Evolutionary conservation across 2,888 invertebrate genomes (phyloP).

Genomic region (Eupithecia subfuscata): DNA sequence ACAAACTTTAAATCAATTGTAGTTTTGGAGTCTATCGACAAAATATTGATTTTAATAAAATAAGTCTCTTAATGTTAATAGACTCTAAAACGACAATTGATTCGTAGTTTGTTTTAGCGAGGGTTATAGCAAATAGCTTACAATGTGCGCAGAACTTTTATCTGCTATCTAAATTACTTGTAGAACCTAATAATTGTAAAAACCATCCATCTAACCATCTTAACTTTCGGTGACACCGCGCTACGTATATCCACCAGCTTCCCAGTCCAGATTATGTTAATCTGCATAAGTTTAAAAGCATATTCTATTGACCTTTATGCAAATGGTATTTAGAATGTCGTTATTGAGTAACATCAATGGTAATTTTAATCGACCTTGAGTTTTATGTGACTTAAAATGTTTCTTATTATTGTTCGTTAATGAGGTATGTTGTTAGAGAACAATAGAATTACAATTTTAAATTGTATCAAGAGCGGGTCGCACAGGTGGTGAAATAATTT

Average conservation of each 20-base stretch:
- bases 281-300: constrained; percentile 45
- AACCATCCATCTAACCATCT: neutral
- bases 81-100: no score
- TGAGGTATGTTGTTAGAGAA: constrained; percentile 21
- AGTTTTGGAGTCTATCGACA: no score
- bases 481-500: neutral
- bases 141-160: no score
- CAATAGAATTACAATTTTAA: constrained; percentile 15
- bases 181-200: no score
- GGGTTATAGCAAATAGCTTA: no score
- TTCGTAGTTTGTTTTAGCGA: no score
- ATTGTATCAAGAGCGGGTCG: constrained; percentile 17
- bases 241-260: constrained; percentile 43
- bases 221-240: constrained; percentile 35
- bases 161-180: no score
- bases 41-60: no score
- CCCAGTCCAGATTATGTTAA: constrained; percentile 49
- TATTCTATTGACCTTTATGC: constrained; percentile 54
- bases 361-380: constrained; percentile 40
- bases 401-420: constrained; percentile 29
- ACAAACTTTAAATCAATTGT: no score
- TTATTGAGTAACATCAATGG: constrained; percentile 47
- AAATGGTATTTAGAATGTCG: constrained; percentile 49
- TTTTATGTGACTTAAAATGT: constrained; percentile 34
- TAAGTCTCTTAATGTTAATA: no score